Base-by-base conservation (phyloP, 2,888 invertebrate species). In the Nymphalis polychloros region DNA sequence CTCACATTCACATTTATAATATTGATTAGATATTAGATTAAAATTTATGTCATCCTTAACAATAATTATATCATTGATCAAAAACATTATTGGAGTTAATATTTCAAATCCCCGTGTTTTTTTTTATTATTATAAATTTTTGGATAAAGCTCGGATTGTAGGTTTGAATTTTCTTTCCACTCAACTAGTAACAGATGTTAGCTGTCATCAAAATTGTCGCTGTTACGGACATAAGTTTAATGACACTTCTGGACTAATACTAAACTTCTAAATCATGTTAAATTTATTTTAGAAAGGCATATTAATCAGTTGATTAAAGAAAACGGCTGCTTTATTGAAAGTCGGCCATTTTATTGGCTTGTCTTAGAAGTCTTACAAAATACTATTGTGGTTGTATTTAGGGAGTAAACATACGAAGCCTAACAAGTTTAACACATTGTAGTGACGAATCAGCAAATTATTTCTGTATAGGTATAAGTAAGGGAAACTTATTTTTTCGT, bases 281-380 rank as follows among this genome's bases (percentile, higher is more conserved):
- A 71, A 72, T 75, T 76, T 75, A 72, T 73, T 73, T 71, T 67
- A 64, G 53, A 65, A 72, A 50, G 62, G 31, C 72, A 69, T 71
- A 69, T 71, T 74, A 75, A 76, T 75, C 73, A 63, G 60, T 77
- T 76, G 75, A 79, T 79, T 79, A 79, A 70, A 63, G 68, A 57
- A 72, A 61, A 76, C 72, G 63, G 35, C 72, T 75, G 71, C 72
- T 68, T 77, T 80, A 81, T 81, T 80, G 80, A 82, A 80, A 79
- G 79, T 84, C 77, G 79, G 90, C 90, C 90, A 91, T 91, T 87
- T 89, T 89, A 85, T 78, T 76, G 75, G 78, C 75, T 80, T 78
- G 80, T 81, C 82, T 84, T 77, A 77, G 90, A 92, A 92, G 84
- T 89, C 91, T 62, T 83, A 88, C 70, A 79, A 84, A 79, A 73